phyloP scores from a whole-genome alignment of 1,140 invertebrate genomes.

The Macrostomum lignano region DNA sequence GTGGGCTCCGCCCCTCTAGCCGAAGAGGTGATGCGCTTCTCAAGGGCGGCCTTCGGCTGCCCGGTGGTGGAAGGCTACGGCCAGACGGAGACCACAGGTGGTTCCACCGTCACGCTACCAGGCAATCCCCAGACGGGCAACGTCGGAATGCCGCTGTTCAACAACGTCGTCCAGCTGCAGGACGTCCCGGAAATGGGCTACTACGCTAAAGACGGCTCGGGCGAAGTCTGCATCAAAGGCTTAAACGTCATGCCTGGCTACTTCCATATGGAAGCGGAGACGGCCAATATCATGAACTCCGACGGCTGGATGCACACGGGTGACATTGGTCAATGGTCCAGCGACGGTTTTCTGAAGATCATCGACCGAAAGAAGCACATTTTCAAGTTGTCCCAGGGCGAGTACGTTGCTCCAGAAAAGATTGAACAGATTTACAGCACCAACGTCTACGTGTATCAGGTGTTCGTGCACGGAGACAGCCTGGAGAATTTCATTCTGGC shows the following conservation, averaged over 20 bases:
- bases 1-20: slow-evolving; percentile 64
- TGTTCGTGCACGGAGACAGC: slow-evolving; percentile 85
- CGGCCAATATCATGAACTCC: slow-evolving; percentile 25
- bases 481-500: slow-evolving; percentile 34
- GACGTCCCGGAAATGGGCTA: neutral
- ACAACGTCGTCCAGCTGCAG: neutral
- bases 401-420: slow-evolving; percentile 94
- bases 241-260: slow-evolving; percentile 46
- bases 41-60: slow-evolving; percentile 62
- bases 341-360: slow-evolving; percentile 74
- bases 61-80: slow-evolving; percentile 32
- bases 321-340: slow-evolving; percentile 24
- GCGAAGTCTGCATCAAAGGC: slow-evolving; percentile 63
- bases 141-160: neutral
- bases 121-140: neutral
- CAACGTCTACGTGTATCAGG: slow-evolving; percentile 68
- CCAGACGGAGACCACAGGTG: slow-evolving; percentile 2
- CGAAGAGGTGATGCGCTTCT: slow-evolving; percentile 62
- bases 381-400: slow-evolving; percentile 81
- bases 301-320: slow-evolving; percentile 31
- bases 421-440: slow-evolving; percentile 84
- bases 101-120: neutral
- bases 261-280: slow-evolving; percentile 31
- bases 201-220: neutral
- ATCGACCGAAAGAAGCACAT: slow-evolving; percentile 86